These are phyloP conservation scores for Rhinolophus ferrumequinum DNA, from an alignment of 2,113 vertebrate genomes.

Conservation along the genomic window DNA sequence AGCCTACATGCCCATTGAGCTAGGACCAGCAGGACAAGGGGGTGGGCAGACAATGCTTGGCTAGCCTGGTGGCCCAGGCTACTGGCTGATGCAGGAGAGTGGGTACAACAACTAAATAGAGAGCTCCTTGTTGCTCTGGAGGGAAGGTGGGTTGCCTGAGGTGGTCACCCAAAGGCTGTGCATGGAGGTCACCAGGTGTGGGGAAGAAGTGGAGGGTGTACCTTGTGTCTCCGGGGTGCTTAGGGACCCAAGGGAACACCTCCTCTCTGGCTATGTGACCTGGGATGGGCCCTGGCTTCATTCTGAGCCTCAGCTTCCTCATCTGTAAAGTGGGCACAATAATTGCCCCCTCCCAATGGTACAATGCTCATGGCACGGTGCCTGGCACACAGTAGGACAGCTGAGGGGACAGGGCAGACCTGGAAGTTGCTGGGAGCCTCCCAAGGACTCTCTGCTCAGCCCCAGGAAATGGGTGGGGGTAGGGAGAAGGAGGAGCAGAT, in stretches of 20 bases:
- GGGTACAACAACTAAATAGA: not conserved
- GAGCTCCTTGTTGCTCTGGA: not conserved
- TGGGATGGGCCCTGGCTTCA: not conserved
- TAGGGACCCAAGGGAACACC: not conserved
- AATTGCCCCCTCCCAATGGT: not conserved
- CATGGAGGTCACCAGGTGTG: not conserved
- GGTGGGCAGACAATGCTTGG: not conserved
- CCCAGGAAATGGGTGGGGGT: slow-evolving; percentile 65
- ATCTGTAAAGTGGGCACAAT: slow-evolving; percentile 66
- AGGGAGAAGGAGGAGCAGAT: slow-evolving; percentile 54
- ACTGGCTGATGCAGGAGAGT: not conserved
- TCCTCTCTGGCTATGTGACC: not conserved
- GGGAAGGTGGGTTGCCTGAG: not conserved
- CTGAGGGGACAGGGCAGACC: not conserved
- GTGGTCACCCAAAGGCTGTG: not conserved
- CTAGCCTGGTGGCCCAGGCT: not conserved
- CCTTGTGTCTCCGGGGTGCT: not conserved
- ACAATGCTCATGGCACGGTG: not conserved
- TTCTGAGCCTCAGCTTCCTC: slow-evolving; percentile 3
- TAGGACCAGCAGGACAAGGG: not conserved
- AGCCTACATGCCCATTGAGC: not conserved
- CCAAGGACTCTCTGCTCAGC: slow-evolving; percentile 43
- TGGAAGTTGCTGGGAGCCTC: slow-evolving; percentile 28
- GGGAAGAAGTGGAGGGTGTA: not conserved
- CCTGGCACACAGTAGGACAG: not conserved